These are phyloP conservation scores for Agrilus planipennis DNA, from an alignment of 1,140 invertebrate species.

Conservation along the genomic window DNA sequence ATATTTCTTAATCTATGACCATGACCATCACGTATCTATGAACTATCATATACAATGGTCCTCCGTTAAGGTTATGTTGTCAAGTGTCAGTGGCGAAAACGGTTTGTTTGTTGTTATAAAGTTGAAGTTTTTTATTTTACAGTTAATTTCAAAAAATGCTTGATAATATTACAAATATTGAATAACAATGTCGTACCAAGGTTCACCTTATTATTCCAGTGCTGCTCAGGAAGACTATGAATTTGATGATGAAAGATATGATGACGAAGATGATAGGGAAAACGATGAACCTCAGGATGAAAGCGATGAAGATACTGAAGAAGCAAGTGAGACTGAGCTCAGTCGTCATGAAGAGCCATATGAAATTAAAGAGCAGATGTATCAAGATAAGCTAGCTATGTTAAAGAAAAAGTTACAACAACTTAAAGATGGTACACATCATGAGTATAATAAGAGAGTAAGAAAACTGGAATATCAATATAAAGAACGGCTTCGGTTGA, in stretches of 20 bases:
- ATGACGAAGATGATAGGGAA: slow-evolving; percentile 20
- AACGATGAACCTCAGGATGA: slow-evolving; percentile 18
- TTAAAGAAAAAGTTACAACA: slow-evolving; percentile 85
- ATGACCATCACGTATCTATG: too few species aligned
- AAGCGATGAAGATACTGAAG: slow-evolving; percentile 57
- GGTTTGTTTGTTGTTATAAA: too few species aligned
- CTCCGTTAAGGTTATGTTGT: too few species aligned
- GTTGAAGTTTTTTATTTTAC: neutral
- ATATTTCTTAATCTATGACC: too few species aligned
- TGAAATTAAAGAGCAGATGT: slow-evolving; percentile 91
- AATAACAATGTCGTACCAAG: slow-evolving; percentile 13
- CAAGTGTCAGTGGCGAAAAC: too few species aligned
- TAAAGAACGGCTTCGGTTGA: slow-evolving; percentile 66
- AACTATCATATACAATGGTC: too few species aligned
- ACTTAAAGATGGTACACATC: slow-evolving; percentile 72
- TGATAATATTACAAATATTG: neutral
- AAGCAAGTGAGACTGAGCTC: slow-evolving; percentile 80
- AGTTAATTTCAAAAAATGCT: neutral
- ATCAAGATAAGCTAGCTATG: slow-evolving; percentile 81
- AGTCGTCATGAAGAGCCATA: slow-evolving; percentile 66
- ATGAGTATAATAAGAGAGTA: slow-evolving; percentile 72
- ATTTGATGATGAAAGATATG: slow-evolving; percentile 22
- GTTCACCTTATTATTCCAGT: slow-evolving; percentile 21
- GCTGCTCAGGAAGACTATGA: slow-evolving; percentile 24
- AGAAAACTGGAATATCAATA: slow-evolving; percentile 73